Percentiles rank a stretch among this genome's conserved stretches.
Conservation (phyloP, 2,797 vertebrate species). For the Pipistrellus pipistrellus region DNA sequence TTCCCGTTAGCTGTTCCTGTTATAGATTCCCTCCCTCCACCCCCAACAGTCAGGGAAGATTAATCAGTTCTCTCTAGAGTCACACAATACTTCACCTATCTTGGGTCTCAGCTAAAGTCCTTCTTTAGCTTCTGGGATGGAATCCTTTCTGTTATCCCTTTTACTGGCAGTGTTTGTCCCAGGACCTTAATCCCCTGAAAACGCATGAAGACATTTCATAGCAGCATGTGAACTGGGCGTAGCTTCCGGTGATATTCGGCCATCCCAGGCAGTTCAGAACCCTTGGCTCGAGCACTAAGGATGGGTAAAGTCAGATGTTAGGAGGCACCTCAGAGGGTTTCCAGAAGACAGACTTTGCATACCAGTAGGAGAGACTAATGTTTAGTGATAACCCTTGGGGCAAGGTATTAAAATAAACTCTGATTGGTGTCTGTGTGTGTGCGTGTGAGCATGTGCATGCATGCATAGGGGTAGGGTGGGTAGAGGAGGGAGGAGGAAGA, state of each 20-base stretch:
- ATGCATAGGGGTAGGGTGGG: no score
- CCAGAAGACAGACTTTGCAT: constrained; percentile 38
- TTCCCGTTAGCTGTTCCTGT: constrained; percentile 78
- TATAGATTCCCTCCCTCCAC: constrained; percentile 73
- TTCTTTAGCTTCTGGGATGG: constrained; percentile 66
- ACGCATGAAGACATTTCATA: constrained; percentile 34
- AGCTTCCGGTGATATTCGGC: background rate
- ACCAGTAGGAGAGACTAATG: background rate
- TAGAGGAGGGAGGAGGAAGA: background rate
- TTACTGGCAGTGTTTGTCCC: constrained; percentile 59
- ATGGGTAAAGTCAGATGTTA: background rate
- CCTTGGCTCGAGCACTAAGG: background rate
- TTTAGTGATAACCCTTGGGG: constrained; percentile 26
- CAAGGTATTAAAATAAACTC: constrained; percentile 23
- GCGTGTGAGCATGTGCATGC: no score
- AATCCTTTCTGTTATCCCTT: constrained; percentile 60
- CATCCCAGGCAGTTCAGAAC: constrained; percentile 25
- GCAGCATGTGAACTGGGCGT: constrained; percentile 32
- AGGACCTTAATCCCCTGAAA: constrained; percentile 67
- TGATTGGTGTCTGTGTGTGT: background rate
- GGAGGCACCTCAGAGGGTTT: constrained; percentile 20
- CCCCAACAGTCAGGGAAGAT: constrained; percentile 80
- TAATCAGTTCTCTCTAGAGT: constrained; percentile 82
- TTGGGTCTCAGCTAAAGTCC: constrained; percentile 60
- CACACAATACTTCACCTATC: constrained; percentile 76